Base-by-base conservation (phyloP, 2,888 invertebrate genomes). In the Sarcophaga rosellei region DNA sequence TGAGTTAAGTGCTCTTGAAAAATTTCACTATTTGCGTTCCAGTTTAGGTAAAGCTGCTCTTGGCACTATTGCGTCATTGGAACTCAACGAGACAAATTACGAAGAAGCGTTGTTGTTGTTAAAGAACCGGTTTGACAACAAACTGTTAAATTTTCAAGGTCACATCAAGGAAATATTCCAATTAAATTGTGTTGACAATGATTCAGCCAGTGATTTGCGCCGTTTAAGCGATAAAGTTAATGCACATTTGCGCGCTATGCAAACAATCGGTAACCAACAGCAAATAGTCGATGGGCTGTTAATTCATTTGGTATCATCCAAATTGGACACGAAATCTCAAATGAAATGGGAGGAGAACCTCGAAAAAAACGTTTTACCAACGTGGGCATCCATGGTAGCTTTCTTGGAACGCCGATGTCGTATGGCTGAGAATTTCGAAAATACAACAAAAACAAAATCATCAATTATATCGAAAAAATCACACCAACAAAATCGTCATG, bases 151-250 rank as follows among this genome's bases (percentile, higher is more conserved):
- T 63, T 89, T 89, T 74, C 87, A 88, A 86, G 75, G 62, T 3
- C 88, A 88, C 61, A 85, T 88, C 8, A 88, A 87, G 66, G 86
- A 86, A 61, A 86, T 88, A 15, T n/a, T n/a, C n/a, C n/a, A n/a
- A n/a, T n/a, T n/a, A n/a, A n/a, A n/a, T n/a, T n/a, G n/a, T n/a
- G n/a, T n/a, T n/a, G n/a, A n/a, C n/a, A n/a, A n/a, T n/a, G n/a
- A n/a, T n/a, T n/a, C n/a, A n/a, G n/a, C n/a, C n/a, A n/a, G n/a
- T n/a, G n/a, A n/a, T n/a, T n/a, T n/a, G n/a, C n/a, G n/a, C n/a
- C n/a, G n/a, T n/a, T n/a, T n/a, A n/a, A n/a, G n/a, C n/a, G n/a
- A n/a, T n/a, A n/a, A n/a, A n/a, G n/a, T n/a, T n/a, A n/a, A n/a
- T n/a, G n/a, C n/a, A n/a, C n/a, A n/a, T n/a, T n/a, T n/a, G n/a